phyloP scores from a whole-genome alignment of 1,140 invertebrate species.

The Parapsyche elsis region DNA sequence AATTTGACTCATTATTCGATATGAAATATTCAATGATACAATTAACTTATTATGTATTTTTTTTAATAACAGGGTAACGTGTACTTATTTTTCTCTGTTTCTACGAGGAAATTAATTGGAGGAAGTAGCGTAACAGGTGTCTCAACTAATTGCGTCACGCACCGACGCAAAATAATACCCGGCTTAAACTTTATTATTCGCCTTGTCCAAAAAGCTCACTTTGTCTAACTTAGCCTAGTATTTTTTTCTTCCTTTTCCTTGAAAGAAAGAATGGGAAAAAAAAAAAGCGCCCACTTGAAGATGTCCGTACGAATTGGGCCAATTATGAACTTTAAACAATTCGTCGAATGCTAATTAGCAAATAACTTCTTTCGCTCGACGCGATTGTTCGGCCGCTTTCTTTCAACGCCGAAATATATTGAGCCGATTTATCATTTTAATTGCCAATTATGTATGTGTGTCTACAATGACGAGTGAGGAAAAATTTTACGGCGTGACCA shows the following conservation, averaged over 20 bases:
- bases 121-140: constrained; percentile 24
- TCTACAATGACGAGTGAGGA: not conserved
- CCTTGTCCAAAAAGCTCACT: constrained; percentile 19
- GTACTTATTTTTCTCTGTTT: not conserved
- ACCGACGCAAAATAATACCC: constrained; percentile 25
- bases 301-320: not conserved
- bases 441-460: not conserved
- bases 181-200: constrained; percentile 25
- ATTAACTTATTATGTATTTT: not conserved
- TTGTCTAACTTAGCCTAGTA: constrained; percentile 17
- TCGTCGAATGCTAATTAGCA: constrained; percentile 13
- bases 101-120: constrained; percentile 23
- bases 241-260: not conserved
- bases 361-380: not conserved
- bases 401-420: not conserved
- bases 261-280: not conserved
- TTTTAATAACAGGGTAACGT: not conserved
- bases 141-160: constrained; percentile 30
- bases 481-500: no score
- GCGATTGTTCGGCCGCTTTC: not conserved
- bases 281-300: not conserved
- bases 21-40: no score
- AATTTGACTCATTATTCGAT: no score
- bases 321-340: constrained; percentile 22
- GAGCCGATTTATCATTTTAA: not conserved